Evolutionary conservation across 2,888 invertebrate species (phyloP).

Genomic region (Ariolimax columbianus): DNA sequence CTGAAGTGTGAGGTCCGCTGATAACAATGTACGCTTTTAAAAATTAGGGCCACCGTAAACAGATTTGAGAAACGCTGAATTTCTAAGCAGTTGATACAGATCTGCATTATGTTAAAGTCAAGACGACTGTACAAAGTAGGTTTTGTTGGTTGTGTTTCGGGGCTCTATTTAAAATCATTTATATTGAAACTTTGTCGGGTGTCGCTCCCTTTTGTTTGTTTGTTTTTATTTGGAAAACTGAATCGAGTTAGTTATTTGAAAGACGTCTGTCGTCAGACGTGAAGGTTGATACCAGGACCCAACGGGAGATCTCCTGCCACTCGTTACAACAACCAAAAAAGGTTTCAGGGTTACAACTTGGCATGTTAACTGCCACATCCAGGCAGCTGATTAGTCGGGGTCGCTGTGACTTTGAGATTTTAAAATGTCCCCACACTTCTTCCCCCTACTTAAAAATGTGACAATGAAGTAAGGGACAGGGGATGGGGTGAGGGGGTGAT

Average conservation of each 20-base stretch:
- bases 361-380: slow-evolving; percentile 12
- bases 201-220: too few species aligned
- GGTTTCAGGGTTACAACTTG: background rate
- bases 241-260: background rate
- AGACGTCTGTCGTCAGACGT: background rate
- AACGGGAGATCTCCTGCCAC: background rate
- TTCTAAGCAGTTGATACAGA: too few species aligned
- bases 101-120: too few species aligned
- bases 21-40: too few species aligned
- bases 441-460: background rate
- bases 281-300: background rate
- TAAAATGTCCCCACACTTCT: background rate
- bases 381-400: slow-evolving; percentile 8
- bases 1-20: too few species aligned
- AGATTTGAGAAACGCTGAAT: too few species aligned
- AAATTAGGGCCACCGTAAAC: too few species aligned
- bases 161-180: too few species aligned
- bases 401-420: background rate
- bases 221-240: too few species aligned
- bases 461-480: background rate
- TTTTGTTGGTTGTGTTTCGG: too few species aligned
- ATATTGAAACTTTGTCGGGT: too few species aligned
- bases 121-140: too few species aligned
- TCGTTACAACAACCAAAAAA: background rate
- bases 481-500: background rate